Evolutionary conservation across 2,113 vertebrate genomes (phyloP).

Genomic region (Psilopogon haemacephalus): DNA sequence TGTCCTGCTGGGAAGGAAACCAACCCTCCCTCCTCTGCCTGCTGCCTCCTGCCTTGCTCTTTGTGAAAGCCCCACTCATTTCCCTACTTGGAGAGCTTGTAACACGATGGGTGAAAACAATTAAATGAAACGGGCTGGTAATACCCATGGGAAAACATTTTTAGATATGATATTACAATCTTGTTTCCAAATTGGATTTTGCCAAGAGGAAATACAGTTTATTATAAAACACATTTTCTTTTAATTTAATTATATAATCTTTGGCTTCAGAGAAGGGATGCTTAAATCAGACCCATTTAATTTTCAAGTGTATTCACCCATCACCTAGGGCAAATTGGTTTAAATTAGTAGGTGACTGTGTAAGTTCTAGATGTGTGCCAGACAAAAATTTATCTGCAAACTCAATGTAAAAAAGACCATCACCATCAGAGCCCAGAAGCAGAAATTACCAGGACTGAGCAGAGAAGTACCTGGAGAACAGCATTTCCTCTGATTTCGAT

Average conservation of each 20-base stretch:
- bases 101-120: constrained; percentile 59
- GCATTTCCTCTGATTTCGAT: not conserved
- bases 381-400: constrained; percentile 22
- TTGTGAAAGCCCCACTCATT: not conserved
- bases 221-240: constrained; percentile 69
- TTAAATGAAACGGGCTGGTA: constrained; percentile 58
- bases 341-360: constrained; percentile 50
- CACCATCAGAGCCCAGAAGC: not conserved
- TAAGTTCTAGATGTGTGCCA: constrained; percentile 28
- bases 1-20: not conserved
- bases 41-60: constrained; percentile 1
- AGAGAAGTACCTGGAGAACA: not conserved
- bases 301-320: constrained; percentile 53
- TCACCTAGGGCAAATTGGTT: constrained; percentile 42
- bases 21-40: not conserved
- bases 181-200: constrained; percentile 70
- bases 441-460: constrained; percentile 14
- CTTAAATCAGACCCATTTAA: constrained; percentile 58
- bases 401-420: not conserved
- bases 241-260: constrained; percentile 74
- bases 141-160: constrained; percentile 68
- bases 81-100: constrained; percentile 13
- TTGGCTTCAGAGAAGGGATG: constrained; percentile 53
- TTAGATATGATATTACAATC: constrained; percentile 60
- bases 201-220: constrained; percentile 67